Evolutionary conservation across 2,797 vertebrate species (phyloP), one percentile per base, ranked within the genome.

Genomic region (Phaenicophaeus curvirostris): DNA sequence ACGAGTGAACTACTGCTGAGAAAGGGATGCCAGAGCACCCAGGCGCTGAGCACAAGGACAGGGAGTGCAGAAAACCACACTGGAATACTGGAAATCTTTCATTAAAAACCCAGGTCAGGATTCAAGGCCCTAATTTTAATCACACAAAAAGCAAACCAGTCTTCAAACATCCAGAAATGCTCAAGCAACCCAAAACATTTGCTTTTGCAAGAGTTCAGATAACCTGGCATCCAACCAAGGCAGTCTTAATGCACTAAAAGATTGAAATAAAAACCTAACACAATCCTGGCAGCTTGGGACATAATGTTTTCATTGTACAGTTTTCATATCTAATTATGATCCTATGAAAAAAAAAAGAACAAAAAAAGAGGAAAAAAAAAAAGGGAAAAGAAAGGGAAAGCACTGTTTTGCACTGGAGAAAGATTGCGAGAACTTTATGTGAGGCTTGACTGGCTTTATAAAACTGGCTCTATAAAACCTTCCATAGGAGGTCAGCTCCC

Each of bases 311-410:
- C 39, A 68, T 72, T 85, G 73, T 74, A 63, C 50, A 80, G 65
- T 81, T 95, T 91, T 88, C 46, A 35, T 66, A 89, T 63, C 69
- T 86, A 78, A 95, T 96, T 94, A 91, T 50, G 28, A 55, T 92
- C 12, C 35, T 42, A 46, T 46, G 6, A 50, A 58, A 12, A 33
- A 55, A 61, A 8, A 4, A 42, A 11, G 4, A 42, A 8, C 15
- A 13, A 15, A 8, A 8, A 19, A 41, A 27, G 6, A 7, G 4
- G 4, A 8, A 13, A 2, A 33, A 5, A 20, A 4, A 31, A 12
- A 41, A 37, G 6, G 25, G 4, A 31, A 12, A 41, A 39, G 1
- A 57, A 6, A 13, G 9, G 17, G 12, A 14, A 11, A 37, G 14
- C 15, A n/a, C 23, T 13, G 17, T 24, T 61, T 74, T 5, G 17